Conservation (phyloP, 2,888 invertebrate genomes). For the Falcaria lacertinaria region DNA sequence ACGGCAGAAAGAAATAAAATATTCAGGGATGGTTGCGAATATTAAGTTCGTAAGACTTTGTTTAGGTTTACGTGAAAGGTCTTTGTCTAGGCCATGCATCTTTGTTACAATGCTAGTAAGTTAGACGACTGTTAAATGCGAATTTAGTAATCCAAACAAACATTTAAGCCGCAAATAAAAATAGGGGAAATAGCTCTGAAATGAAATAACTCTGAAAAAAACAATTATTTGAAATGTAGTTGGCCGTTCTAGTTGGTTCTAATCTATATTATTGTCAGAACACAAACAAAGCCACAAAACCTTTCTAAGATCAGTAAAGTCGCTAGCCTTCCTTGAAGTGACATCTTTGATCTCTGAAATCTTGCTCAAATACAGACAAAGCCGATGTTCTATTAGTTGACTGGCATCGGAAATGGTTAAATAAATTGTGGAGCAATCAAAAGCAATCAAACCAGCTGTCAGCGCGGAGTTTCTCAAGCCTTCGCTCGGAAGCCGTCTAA, state of each 20-base stretch:
- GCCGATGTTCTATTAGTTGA: neutral
- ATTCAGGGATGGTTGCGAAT: neutral
- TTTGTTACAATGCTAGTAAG: neutral
- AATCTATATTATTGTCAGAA: too few relatives aligned
- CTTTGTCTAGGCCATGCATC: neutral
- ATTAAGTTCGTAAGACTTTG: neutral
- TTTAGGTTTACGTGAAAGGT: neutral
- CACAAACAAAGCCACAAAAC: neutral
- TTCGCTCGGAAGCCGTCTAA: constrained; percentile 40
- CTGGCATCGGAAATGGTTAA: constrained; percentile 1
- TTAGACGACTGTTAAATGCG: too few relatives aligned
- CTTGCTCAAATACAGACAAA: neutral
- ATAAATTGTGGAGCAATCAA: constrained; percentile 10
- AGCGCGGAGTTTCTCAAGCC: constrained; percentile 27
- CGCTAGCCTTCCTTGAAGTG: neutral
- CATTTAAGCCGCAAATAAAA: too few relatives aligned
- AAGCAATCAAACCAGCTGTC: constrained; percentile 31
- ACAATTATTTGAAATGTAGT: too few relatives aligned
- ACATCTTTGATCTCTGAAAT: neutral
- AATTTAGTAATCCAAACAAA: too few relatives aligned
- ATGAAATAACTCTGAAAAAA: too few relatives aligned
- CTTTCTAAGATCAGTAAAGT: neutral
- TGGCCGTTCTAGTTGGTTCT: too few relatives aligned
- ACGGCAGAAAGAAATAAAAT: constrained; percentile 1
- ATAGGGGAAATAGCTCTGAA: too few relatives aligned